These are phyloP conservation scores for Nephrotoma appendiculata DNA, from an alignment of 2,888 invertebrate species.

Conservation along the genomic window DNA sequence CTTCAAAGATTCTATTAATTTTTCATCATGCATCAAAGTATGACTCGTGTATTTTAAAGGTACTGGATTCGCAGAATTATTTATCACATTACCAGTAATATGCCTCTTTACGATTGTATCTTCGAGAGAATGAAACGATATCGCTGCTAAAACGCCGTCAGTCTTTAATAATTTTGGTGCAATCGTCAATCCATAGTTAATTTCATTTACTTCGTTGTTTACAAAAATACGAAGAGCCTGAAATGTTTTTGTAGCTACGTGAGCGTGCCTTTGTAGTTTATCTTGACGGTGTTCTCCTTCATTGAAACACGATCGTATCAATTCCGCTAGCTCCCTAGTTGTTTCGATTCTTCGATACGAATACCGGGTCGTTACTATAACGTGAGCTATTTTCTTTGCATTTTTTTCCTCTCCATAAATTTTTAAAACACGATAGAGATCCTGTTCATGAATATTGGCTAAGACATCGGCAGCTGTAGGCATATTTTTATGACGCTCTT, in stretches of 20 bases:
- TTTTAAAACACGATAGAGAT: constrained; percentile 72
- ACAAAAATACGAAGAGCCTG: constrained; percentile 89
- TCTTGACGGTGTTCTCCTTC: constrained; percentile 45
- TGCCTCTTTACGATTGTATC: constrained; percentile 88
- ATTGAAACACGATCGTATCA: constrained; percentile 46
- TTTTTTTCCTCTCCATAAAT: constrained; percentile 83
- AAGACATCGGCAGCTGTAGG: constrained; percentile 81
- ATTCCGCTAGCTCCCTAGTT: constrained; percentile 64
- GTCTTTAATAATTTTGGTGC: constrained; percentile 63
- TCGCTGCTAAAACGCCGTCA: constrained; percentile 62
- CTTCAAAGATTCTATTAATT: constrained; percentile 44
- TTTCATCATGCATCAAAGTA: constrained; percentile 40
- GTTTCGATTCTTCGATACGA: constrained; percentile 61
- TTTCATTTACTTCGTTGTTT: constrained; percentile 90
- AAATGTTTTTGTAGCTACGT: constrained; percentile 84
- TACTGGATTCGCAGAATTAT: constrained; percentile 53
- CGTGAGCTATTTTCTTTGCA: constrained; percentile 73
- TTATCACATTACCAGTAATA: constrained; percentile 58
- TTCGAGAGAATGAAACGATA: constrained; percentile 88
- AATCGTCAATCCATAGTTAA: constrained; percentile 72
- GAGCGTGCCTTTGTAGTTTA: constrained; percentile 57
- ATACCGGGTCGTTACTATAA: constrained; percentile 70
- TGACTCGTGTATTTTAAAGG: constrained; percentile 58
- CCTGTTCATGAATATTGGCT: constrained; percentile 59
- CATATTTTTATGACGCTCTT: constrained; percentile 47